Evolutionary conservation across 2,113 vertebrate genomes (phyloP).

Genomic region (Semnornis frantzii): DNA sequence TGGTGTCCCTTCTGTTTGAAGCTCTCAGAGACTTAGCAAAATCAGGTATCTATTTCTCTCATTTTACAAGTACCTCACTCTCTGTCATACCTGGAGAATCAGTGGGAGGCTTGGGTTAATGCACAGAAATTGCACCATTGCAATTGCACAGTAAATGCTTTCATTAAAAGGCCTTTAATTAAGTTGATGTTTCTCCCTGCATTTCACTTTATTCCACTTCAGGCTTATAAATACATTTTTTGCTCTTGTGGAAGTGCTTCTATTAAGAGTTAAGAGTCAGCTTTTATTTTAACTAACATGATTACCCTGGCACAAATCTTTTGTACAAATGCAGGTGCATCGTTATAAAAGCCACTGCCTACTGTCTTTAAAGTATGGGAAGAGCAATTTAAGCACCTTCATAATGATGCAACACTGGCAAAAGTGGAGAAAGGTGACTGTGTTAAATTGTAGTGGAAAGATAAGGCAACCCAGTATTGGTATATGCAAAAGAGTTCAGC

Average conservation of each 20-base stretch:
- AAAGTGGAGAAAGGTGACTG: background rate
- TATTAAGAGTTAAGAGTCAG: background rate
- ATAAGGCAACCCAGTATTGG: background rate
- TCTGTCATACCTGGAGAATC: background rate
- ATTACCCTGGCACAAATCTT: background rate
- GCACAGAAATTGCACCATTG: background rate
- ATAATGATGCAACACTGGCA: background rate
- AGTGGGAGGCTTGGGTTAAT: background rate
- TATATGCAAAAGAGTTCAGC: background rate
- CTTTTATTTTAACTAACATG: background rate
- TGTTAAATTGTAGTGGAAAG: background rate
- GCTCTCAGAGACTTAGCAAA: background rate
- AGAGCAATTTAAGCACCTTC: background rate
- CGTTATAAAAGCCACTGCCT: no score
- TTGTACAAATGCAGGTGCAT: background rate
- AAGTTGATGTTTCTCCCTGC: background rate
- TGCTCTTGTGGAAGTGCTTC: background rate
- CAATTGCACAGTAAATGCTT: background rate
- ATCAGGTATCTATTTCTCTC: background rate
- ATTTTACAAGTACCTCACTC: background rate
- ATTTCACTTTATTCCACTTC: conserved; percentile 5
- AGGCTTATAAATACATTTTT: background rate
- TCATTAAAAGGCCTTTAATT: conserved; percentile 11
- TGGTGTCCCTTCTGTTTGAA: background rate
- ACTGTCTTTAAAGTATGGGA: background rate